Percentiles rank a stretch among this genome's conserved stretches.
Conservation (phyloP, 2,888 invertebrate genomes). For the Mythimna ferrago region DNA sequence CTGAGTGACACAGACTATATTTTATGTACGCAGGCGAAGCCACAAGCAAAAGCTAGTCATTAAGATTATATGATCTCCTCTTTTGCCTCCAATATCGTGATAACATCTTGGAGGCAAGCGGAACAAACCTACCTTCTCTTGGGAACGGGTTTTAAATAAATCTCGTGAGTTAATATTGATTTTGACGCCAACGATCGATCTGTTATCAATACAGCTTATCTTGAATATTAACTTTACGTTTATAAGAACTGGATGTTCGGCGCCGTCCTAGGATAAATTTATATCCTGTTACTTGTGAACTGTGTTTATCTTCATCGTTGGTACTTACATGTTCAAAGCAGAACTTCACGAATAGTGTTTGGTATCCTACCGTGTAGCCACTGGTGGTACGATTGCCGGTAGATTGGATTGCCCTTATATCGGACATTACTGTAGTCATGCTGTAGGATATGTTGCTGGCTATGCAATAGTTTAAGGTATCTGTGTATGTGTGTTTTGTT, state of each 20-base stretch:
- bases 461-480: no score
- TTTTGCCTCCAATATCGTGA: not conserved
- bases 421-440: no score
- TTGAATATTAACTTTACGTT: conserved; percentile 48
- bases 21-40: no score
- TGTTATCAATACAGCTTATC: conserved; percentile 62
- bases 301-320: not conserved
- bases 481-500: no score
- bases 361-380: no score
- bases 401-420: no score
- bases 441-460: no score
- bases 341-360: no score
- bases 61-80: not conserved
- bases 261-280: conserved; percentile 51
- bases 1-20: no score
- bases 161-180: conserved; percentile 65
- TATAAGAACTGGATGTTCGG: conserved; percentile 31
- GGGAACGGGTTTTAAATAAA: conserved; percentile 69
- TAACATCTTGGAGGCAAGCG: conserved; percentile 20
- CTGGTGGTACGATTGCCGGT: no score
- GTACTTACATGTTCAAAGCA: no score
- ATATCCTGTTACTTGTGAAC: conserved; percentile 36
- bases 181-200: conserved; percentile 66
- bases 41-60: no score
- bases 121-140: conserved; percentile 58